Base-by-base conservation (phyloP, 1,140 invertebrate genomes). In the Drosophila nebulosa region DNA sequence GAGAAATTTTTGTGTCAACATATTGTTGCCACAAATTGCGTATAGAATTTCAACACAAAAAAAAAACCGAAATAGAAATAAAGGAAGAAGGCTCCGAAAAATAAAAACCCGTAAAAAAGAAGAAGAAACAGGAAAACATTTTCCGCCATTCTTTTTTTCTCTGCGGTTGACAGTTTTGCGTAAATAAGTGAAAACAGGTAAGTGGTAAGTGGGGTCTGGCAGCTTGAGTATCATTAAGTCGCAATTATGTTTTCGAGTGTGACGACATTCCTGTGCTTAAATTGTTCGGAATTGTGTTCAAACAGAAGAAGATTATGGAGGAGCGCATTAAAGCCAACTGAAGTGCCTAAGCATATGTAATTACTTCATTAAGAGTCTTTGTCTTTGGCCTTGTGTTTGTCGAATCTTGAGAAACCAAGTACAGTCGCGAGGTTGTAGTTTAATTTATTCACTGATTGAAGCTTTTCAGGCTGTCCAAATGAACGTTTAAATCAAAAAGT, bases 11-110 rank as follows among this genome's bases (percentile, higher is more conserved):
- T 65, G 55, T 60, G 74, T 51, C 52, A 86, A 88, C 83, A 86
- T 86, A 86, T 86, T 86, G 83, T 73, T 68, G 78, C 70, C 68
- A 69, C 72, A 69, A 78, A 67, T 75, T 70, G 81, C 64, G 69
- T 66, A 68, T 57, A 64, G 64, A 72, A 52, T 70, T 70, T 53
- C 69, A 56, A 68, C 57, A 70, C 70, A 46, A 6, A 18, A 60
- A n/a, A 64, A 42, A 21, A 35, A n/a, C n/a, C n/a, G n/a, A n/a
- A n/a, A n/a, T n/a, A n/a, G n/a, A n/a, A n/a, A n/a, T n/a, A 27
- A 24, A n/a, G 7, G 22, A 27, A 46, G n/a, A 26, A 36, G 50
- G 42, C 16, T 0, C n/a, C 6, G 21, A 46, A 58, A 70, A 76
- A 57, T 10, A 64, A 70, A 76, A 51, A 10, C 59, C 36, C n/a